These are phyloP conservation scores for Zaprionus lachaisei DNA, from an alignment of 1,140 invertebrate species.

Conservation along the genomic window DNA sequence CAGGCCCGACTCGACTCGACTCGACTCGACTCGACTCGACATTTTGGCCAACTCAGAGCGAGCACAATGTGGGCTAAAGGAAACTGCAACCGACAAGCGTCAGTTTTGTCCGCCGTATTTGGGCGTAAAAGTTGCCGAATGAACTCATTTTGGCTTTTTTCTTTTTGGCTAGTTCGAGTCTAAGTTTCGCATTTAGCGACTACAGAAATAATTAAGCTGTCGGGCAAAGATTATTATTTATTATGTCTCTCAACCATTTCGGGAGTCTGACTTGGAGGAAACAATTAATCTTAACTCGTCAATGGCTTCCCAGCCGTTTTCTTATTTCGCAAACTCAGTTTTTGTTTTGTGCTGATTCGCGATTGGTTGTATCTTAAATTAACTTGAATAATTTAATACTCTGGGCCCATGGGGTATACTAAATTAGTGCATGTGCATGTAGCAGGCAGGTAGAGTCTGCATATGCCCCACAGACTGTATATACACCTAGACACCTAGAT, in stretches of 20 bases:
- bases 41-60: slow-evolving; percentile 55
- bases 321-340: no score
- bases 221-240: slow-evolving; percentile 24
- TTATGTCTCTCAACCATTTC: not conserved
- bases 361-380: not conserved
- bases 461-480: no score
- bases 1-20: no score
- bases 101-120: slow-evolving; percentile 54
- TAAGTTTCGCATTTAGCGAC: not conserved
- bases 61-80: slow-evolving; percentile 74
- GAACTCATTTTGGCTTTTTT: slow-evolving; percentile 61
- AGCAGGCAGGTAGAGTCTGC: no score
- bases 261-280: not conserved
- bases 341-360: not conserved
- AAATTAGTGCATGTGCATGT: no score
- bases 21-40: slow-evolving; percentile 18
- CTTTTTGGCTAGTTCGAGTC: not conserved
- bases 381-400: not conserved
- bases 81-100: slow-evolving; percentile 48
- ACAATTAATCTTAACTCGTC: not conserved
- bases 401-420: no score
- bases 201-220: slow-evolving; percentile 6
- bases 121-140: slow-evolving; percentile 73
- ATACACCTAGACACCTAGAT: no score
- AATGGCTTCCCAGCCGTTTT: not conserved